Conservation (phyloP, 1,140 invertebrate genomes). For the Saccostrea glomerata region DNA sequence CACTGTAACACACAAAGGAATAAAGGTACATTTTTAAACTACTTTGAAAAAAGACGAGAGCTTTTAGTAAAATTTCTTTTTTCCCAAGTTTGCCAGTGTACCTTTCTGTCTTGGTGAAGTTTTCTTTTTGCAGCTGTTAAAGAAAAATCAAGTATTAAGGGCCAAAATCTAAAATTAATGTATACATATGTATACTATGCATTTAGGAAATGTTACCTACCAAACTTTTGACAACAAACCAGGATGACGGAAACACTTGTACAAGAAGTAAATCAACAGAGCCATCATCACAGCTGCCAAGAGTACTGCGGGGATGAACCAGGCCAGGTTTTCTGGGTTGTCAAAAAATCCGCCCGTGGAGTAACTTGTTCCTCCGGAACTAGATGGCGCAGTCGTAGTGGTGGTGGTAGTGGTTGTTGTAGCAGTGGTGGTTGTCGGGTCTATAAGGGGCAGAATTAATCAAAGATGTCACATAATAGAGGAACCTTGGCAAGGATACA, state of each 20-base stretch:
- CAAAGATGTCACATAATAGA: no score
- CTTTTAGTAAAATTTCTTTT: background rate
- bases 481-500: no score
- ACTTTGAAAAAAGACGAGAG: background rate
- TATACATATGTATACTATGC: no score
- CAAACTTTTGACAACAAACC: background rate
- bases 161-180: background rate
- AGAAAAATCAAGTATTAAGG: background rate
- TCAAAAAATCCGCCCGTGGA: slow-evolving; percentile 33
- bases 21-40: background rate
- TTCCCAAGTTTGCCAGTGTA: background rate
- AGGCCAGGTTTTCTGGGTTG: slow-evolving; percentile 38
- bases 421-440: slow-evolving; percentile 28
- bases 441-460: background rate
- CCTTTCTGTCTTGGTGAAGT: background rate
- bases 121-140: background rate
- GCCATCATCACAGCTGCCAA: slow-evolving; percentile 25
- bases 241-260: background rate
- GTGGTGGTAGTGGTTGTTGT: slow-evolving; percentile 35
- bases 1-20: background rate
- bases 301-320: slow-evolving; percentile 53
- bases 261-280: slow-evolving; percentile 26
- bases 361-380: background rate
- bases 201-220: background rate
- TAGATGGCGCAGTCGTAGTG: background rate